Percentiles rank a stretch among this genome's conserved stretches.
Conservation (phyloP, 2,888 invertebrate species). For the Hemicrepidius hirtus region DNA sequence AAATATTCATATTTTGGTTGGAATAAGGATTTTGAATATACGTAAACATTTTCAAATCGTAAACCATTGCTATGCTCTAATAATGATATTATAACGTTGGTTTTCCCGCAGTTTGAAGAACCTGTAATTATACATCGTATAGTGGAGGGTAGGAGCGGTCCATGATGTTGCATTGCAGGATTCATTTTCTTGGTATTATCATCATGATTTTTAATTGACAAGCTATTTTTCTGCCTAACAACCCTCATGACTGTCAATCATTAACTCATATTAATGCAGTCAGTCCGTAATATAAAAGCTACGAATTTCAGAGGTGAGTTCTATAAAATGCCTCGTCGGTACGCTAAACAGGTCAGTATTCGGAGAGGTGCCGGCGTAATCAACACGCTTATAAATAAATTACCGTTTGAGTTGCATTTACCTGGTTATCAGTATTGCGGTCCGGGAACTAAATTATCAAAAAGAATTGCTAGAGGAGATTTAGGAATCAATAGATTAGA, state of each 20-base stretch:
- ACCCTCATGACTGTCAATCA: not conserved
- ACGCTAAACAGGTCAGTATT: not conserved
- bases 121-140: constrained; percentile 62
- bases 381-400: constrained; percentile 56
- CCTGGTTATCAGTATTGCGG: constrained; percentile 59
- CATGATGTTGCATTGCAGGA: constrained; percentile 50
- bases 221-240: not conserved
- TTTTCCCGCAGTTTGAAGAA: constrained; percentile 67
- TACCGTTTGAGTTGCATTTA: constrained; percentile 58
- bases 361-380: not conserved
- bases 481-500: constrained; percentile 60
- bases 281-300: too few species aligned
- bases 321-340: constrained; percentile 1
- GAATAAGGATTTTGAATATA: too few species aligned
- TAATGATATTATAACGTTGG: constrained; percentile 64
- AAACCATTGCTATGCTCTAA: constrained; percentile 64
- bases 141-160: constrained; percentile 60
- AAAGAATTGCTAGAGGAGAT: constrained; percentile 62
- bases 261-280: not conserved
- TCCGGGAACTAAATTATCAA: constrained; percentile 59
- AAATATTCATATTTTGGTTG: constrained; percentile 63
- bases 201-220: constrained; percentile 2
- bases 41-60: constrained; percentile 66
- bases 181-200: not conserved
- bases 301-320: not conserved